Conservation (phyloP, 2,888 invertebrate genomes). For the Dryadula phaetusa region DNA sequence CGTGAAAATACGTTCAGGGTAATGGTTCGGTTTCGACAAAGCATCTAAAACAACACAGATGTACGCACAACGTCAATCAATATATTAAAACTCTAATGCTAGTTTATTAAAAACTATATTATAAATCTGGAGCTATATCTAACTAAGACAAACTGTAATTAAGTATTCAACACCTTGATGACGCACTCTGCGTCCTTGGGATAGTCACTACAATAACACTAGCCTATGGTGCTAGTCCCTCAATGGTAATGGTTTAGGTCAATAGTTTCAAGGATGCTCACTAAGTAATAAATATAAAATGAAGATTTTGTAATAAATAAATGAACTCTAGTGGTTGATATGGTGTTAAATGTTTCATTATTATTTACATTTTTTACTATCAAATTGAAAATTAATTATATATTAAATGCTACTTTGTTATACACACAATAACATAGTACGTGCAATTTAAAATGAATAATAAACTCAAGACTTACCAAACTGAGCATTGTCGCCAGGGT, state of each 20-base stretch:
- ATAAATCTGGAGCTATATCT: slow-evolving; percentile 14
- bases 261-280: slow-evolving; percentile 31
- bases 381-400: background rate
- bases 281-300: slow-evolving; percentile 31
- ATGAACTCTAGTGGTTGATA: slow-evolving; percentile 13
- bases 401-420: slow-evolving; percentile 4
- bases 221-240: slow-evolving; percentile 38
- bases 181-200: slow-evolving; percentile 50
- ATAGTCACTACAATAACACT: slow-evolving; percentile 26
- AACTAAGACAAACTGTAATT: slow-evolving; percentile 41
- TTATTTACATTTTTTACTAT: background rate
- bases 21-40: slow-evolving; percentile 83
- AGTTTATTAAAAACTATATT: slow-evolving; percentile 36
- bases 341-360: background rate
- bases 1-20: slow-evolving; percentile 80
- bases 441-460: background rate
- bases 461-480: slow-evolving; percentile 62
- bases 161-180: slow-evolving; percentile 51
- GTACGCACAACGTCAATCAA: slow-evolving; percentile 73
- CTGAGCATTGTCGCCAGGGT: slow-evolving; percentile 73
- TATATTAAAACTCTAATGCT: slow-evolving; percentile 45
- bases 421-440: background rate
- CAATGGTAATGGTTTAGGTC: slow-evolving; percentile 7
- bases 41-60: slow-evolving; percentile 84
- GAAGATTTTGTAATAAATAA: background rate